phyloP scores from a whole-genome alignment of 35 echinoderm and acorn worm species.

The Lytechinus variegatus region DNA sequence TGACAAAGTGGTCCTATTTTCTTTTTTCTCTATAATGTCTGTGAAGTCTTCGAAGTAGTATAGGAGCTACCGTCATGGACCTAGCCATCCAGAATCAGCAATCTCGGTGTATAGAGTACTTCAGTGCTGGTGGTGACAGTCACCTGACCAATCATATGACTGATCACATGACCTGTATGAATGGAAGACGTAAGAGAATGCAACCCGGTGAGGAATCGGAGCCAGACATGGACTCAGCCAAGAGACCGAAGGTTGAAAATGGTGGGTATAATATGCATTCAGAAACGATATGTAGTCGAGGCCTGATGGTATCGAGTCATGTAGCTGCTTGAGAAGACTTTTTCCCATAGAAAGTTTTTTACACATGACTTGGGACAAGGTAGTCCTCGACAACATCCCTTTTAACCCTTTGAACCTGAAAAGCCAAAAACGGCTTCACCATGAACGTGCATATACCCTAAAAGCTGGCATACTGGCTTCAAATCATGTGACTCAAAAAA shows the following conservation, averaged over 20 bases:
- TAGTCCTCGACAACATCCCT: no score
- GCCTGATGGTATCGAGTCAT: no score
- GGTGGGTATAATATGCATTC: not conserved
- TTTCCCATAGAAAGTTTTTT: no score
- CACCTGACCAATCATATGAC: not conserved
- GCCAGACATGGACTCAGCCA: not conserved
- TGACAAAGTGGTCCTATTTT: not conserved
- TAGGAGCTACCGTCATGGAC: not conserved
- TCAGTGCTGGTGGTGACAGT: slow-evolving; percentile 30
- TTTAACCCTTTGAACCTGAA: no score
- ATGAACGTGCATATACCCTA: no score
- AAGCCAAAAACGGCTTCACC: no score
- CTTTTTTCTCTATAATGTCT: not conserved
- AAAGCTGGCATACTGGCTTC: no score
- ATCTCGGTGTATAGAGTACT: slow-evolving; percentile 24
- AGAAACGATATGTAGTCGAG: no score
- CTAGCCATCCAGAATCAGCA: slow-evolving; percentile 7
- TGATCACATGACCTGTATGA: not conserved
- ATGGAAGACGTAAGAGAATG: slow-evolving; percentile 20
- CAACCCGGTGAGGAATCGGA: not conserved
- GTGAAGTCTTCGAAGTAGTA: slow-evolving; percentile 17
- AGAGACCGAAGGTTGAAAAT: not conserved
- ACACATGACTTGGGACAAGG: no score
- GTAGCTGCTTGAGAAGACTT: no score
- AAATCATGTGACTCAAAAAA: no score